Percentiles rank a stretch among this genome's conserved stretches.
These are phyloP conservation scores for Lasioglossum pauxillum DNA, from an alignment of 2,888 invertebrate genomes.

Conservation along the genomic window DNA sequence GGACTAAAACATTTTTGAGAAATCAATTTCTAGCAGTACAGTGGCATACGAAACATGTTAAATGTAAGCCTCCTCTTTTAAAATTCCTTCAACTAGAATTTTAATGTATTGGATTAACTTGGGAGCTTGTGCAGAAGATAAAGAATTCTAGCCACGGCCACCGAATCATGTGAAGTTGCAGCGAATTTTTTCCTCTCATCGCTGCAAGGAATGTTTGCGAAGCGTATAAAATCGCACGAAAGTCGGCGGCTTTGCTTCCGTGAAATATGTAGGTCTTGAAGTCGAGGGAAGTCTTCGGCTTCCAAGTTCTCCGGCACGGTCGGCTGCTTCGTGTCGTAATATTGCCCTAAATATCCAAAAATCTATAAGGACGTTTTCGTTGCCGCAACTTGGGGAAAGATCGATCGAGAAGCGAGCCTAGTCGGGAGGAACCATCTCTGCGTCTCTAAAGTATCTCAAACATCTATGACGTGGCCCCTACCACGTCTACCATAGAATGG, in stretches of 20 bases:
- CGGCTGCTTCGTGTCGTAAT: slow-evolving; percentile 20
- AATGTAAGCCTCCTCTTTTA: neutral
- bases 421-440: neutral
- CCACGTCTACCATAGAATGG: neutral
- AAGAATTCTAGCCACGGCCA: neutral
- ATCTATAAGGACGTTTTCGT: slow-evolving; percentile 33
- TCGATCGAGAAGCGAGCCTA: slow-evolving; percentile 29
- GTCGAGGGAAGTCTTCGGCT: slow-evolving; percentile 9
- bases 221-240: neutral
- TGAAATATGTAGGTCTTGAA: slow-evolving; percentile 11
- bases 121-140: neutral
- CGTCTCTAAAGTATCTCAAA: slow-evolving; percentile 20
- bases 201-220: slow-evolving; percentile 2
- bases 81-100: neutral
- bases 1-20: neutral
- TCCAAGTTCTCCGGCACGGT: neutral
- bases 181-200: neutral
- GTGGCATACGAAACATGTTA: neutral
- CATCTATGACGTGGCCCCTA: neutral
- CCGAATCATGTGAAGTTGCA: too few relatives aligned
- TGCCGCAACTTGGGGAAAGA: neutral
- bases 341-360: slow-evolving; percentile 57
- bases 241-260: slow-evolving; percentile 3
- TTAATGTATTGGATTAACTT: neutral
- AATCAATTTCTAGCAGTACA: neutral